Evolutionary conservation across 2,888 invertebrate genomes (phyloP).

Genomic region (Macropis europaea): DNA sequence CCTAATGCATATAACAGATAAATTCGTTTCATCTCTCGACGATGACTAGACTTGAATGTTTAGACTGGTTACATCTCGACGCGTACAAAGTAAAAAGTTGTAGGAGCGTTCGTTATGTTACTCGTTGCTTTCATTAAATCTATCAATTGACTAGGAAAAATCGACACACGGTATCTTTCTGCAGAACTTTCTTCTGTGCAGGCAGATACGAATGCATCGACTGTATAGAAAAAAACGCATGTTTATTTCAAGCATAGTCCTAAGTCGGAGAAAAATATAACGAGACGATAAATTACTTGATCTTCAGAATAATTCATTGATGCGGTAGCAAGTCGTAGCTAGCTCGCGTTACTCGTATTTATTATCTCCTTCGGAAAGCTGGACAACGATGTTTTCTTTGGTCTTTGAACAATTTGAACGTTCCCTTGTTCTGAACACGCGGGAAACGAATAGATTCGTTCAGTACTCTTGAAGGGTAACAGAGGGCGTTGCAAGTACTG

Average conservation of each 20-base stretch:
- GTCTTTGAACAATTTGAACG: background rate
- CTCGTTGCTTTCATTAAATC: constrained; percentile 54
- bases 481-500: background rate
- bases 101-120: constrained; percentile 32
- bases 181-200: no score
- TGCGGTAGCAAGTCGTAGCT: no score
- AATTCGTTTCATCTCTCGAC: constrained; percentile 37
- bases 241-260: background rate
- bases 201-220: no score
- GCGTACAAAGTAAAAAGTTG: constrained; percentile 50
- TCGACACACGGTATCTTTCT: constrained; percentile 9
- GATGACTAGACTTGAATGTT: constrained; percentile 70
- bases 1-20: constrained; percentile 65
- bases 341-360: background rate
- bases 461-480: background rate
- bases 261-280: background rate
- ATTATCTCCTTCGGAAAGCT: background rate
- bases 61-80: constrained; percentile 29
- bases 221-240: background rate
- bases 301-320: no score
- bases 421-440: background rate
- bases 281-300: constrained; percentile 1
- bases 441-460: background rate
- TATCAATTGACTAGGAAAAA: constrained; percentile 75
- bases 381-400: constrained; percentile 4